These are phyloP conservation scores for Scomber scombrus DNA, from an alignment of 2,113 vertebrate species.

Conservation along the genomic window DNA sequence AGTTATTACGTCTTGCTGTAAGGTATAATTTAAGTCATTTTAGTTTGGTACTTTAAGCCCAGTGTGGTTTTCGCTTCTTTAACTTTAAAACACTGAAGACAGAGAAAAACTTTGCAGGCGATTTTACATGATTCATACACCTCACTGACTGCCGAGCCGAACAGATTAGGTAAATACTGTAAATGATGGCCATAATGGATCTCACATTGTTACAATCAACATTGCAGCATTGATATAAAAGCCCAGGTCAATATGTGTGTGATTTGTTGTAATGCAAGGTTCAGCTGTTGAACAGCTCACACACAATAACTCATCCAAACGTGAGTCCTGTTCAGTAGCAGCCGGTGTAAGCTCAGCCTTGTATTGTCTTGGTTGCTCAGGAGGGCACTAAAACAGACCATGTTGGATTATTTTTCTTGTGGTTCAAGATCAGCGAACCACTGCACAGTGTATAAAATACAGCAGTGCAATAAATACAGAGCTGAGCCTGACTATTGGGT, in stretches of 20 bases:
- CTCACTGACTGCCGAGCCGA: not conserved
- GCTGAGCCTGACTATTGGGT: not conserved
- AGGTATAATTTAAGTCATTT: not conserved
- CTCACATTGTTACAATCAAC: conserved; percentile 12
- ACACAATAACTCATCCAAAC: conserved; percentile 45
- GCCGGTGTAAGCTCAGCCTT: conserved; percentile 25
- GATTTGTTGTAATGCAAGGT: conserved; percentile 38
- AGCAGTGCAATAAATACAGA: conserved; percentile 32
- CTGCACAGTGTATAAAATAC: conserved; percentile 44
- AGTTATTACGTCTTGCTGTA: conserved; percentile 39
- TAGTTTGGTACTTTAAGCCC: not conserved
- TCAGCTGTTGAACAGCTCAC: conserved; percentile 28
- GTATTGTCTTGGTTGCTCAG: conserved; percentile 64
- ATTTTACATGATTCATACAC: not conserved
- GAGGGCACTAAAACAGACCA: conserved; percentile 64
- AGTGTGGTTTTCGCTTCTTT: conserved; percentile 15
- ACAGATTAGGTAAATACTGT: conserved; percentile 4
- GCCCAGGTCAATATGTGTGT: conserved; percentile 7
- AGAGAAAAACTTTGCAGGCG: conserved; percentile 5
- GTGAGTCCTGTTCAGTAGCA: conserved; percentile 24
- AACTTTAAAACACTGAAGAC: not conserved
- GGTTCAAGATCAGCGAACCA: conserved; percentile 61
- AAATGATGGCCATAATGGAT: not conserved
- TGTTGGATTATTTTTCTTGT: conserved; percentile 57
- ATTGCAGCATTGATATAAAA: conserved; percentile 8